Base-by-base conservation (phyloP, 2,113 vertebrate species). In the Morphnarchus princeps region DNA sequence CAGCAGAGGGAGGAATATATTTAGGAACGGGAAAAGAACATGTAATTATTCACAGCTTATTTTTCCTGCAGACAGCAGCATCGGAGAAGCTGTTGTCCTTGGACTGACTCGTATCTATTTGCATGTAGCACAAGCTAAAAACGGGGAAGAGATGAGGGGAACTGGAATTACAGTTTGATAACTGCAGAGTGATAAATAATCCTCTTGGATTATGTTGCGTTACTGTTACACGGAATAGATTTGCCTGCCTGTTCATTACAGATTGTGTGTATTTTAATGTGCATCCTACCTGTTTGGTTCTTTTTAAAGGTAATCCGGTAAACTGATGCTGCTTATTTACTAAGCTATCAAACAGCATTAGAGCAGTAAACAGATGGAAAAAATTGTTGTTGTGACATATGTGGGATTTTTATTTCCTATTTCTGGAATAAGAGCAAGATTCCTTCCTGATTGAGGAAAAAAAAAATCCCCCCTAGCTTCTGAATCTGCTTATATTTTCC, bases 351-450 rank as follows among this genome's bases (percentile, higher is more conserved):
- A 83, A 88, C 36, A 52, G 55, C 42, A 91, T n/a, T 82, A 91
- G 70, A 95, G 93, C 63, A 83, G 91, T 82, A 93, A 97, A 87
- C 28, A 74, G 43, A 92, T 12, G 26, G n/a, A 29, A 94, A 65
- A 52, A 91, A 45, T 6, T 11, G 38, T 87, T 89, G 61, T 25
- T 21, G 52, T 66, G 66, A 47, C 16, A 31, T 34, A 36, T 9
- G 10, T 18, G 28, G 76, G n/a, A 36, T 66, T 49, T 91, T 80
- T 26, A 6, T 86, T 91, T 87, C 80, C 38, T 49, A 9, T 72
- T 89, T 82, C 69, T 91, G 17, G 49, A 42, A 93, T 17, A 36
- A 52, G 40, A 88, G 76, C n/a, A 83, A 90, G 32, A 55, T 11
- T 91, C 36, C 31, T 86, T 78, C 42, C 57, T 82, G 22, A 20